A percentile compares a stretch with the other conserved stretches of the same genome.
These are phyloP conservation scores for Myxocyprinus asiaticus DNA, from an alignment of 2,113 vertebrate genomes.

Conservation along the genomic window DNA sequence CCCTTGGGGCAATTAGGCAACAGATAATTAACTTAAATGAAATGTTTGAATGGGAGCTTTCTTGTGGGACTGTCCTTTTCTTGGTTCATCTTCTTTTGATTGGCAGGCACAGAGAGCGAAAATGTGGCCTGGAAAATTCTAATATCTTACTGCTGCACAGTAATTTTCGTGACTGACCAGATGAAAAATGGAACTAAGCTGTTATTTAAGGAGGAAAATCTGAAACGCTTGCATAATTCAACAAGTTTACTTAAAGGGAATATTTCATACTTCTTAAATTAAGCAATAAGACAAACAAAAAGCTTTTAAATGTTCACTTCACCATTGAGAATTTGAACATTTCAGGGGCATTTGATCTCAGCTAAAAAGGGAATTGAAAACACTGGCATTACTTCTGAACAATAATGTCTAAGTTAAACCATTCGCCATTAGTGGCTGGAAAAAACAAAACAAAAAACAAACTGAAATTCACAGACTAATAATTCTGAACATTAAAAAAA, in stretches of 20 bases:
- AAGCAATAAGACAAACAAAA: not conserved
- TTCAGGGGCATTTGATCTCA: not conserved
- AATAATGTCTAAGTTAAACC: not conserved
- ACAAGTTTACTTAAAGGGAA: too few species aligned
- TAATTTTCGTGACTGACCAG: too few species aligned
- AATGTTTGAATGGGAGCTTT: conserved; percentile 62
- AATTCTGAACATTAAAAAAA: not conserved
- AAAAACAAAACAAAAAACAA: too few species aligned
- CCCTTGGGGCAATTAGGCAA: conserved; percentile 64
- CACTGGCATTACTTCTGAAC: not conserved
- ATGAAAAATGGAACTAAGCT: not conserved
- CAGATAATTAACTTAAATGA: conserved; percentile 74
- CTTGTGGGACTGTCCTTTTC: conserved; percentile 52
- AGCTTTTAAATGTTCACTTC: not conserved
- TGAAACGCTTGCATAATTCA: not conserved
- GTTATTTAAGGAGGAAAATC: not conserved
- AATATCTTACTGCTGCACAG: too few species aligned
- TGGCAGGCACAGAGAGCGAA: conserved; percentile 12
- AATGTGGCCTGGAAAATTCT: not conserved
- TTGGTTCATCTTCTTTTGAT: conserved; percentile 27
- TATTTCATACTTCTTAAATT: not conserved
- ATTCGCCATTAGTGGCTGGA: too few species aligned
- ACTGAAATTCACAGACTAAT: not conserved
- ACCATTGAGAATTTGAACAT: not conserved
- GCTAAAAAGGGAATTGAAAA: not conserved